Conservation (phyloP, 2,888 invertebrate species). For the Stictocephala bisonia region DNA sequence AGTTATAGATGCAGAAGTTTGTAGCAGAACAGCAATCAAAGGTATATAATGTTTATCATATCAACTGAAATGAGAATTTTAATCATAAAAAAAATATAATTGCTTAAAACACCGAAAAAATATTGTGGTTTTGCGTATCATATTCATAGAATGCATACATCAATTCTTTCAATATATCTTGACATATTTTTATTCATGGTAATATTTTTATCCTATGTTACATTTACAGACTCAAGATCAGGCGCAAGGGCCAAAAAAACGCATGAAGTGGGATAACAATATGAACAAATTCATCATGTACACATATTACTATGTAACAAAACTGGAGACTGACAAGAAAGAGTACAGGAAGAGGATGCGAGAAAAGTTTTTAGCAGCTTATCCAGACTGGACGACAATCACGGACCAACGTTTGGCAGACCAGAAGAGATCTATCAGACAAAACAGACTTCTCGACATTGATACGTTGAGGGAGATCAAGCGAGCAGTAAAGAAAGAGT, state of each 20-base stretch:
- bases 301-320: constrained; percentile 16
- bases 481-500: background rate
- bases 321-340: constrained; percentile 15
- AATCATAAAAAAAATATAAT: too few species aligned
- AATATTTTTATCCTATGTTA: background rate
- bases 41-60: too few species aligned
- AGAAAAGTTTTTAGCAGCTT: constrained; percentile 5
- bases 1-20: too few species aligned
- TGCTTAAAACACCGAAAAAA: too few species aligned
- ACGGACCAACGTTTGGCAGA: constrained; percentile 20
- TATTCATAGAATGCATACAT: too few species aligned
- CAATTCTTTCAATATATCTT: too few species aligned
- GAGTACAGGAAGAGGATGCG: background rate
- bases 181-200: background rate
- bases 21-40: too few species aligned
- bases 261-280: constrained; percentile 16
- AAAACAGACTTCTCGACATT: constrained; percentile 6
- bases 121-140: too few species aligned
- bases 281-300: constrained; percentile 22
- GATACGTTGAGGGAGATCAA: constrained; percentile 4
- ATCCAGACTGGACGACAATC: background rate
- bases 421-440: background rate
- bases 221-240: background rate
- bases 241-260: constrained; percentile 2
- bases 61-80: too few species aligned